These are phyloP conservation scores for Myopa testacea DNA, from an alignment of 2,888 invertebrate species.

Conservation along the genomic window DNA sequence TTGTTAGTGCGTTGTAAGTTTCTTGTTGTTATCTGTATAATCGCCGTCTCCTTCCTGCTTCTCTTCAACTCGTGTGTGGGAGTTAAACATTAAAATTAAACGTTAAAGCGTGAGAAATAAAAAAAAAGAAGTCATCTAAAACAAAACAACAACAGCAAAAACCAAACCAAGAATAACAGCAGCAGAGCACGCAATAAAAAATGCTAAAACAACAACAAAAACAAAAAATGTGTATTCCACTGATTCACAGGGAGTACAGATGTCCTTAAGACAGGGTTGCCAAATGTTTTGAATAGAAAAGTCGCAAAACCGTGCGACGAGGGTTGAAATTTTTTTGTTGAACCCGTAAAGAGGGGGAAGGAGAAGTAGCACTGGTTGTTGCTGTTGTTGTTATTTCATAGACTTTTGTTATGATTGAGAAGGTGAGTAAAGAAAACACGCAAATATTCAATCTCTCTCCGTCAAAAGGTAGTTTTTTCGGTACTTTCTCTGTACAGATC, in stretches of 20 bases:
- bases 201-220: slow-evolving; percentile 14
- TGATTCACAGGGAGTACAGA: neutral
- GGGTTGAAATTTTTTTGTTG: slow-evolving; percentile 25
- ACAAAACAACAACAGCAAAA: neutral
- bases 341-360: neutral
- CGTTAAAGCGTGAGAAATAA: neutral
- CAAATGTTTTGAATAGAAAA: slow-evolving; percentile 19
- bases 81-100: too few species aligned
- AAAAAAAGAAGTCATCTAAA: too few species aligned
- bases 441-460: neutral
- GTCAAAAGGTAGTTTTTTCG: neutral
- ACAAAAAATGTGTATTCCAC: slow-evolving; percentile 24
- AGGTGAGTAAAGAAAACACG: slow-evolving; percentile 7
- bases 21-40: too few species aligned
- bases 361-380: neutral
- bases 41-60: too few species aligned
- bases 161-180: slow-evolving; percentile 20
- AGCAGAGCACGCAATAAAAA: neutral
- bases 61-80: too few species aligned
- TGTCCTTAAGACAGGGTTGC: slow-evolving; percentile 34
- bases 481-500: slow-evolving; percentile 1
- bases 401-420: too few species aligned
- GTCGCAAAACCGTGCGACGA: neutral
- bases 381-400: slow-evolving; percentile 11
- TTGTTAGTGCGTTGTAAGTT: too few species aligned